Percentiles rank a stretch among this genome's conserved stretches.
Conservation (phyloP, 2,113 vertebrate genomes). For the Andinoacara biseriatus region DNA sequence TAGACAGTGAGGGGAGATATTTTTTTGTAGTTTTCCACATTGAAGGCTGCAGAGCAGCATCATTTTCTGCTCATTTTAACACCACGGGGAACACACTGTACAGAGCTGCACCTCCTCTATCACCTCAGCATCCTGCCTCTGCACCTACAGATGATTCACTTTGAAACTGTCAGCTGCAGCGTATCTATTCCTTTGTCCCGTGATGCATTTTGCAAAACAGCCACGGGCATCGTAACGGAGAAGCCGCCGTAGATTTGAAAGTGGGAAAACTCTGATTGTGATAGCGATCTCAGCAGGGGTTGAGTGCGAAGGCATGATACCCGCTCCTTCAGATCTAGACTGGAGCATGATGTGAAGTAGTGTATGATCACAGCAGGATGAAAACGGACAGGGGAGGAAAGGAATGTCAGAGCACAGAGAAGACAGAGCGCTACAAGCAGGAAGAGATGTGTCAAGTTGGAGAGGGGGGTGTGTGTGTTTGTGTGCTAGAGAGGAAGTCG, state of each 20-base stretch:
- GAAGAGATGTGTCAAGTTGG: conserved; percentile 24
- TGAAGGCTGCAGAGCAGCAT: conserved; percentile 29
- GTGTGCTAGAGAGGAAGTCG: not conserved
- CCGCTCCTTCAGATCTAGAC: conserved; percentile 38
- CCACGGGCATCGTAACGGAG: conserved; percentile 26
- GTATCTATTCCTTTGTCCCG: conserved; percentile 23
- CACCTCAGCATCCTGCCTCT: conserved; percentile 59
- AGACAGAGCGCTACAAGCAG: not conserved
- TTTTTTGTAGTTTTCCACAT: not conserved
- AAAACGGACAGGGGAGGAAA: conserved; percentile 11
- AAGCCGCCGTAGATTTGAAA: conserved; percentile 14
- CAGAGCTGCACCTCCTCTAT: conserved; percentile 42
- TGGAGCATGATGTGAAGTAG: conserved; percentile 25
- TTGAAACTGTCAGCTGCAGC: not conserved
- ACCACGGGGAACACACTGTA: conserved; percentile 41
- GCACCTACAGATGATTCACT: conserved; percentile 58
- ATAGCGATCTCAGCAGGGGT: conserved; percentile 32
- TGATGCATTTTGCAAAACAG: conserved; percentile 46
- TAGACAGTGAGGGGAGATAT: conserved; percentile 34
- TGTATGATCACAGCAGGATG: conserved; percentile 51
- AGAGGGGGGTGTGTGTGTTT: conserved; percentile 20
- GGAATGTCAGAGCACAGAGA: conserved; percentile 21
- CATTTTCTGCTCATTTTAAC: conserved; percentile 37
- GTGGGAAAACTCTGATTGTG: conserved; percentile 12
- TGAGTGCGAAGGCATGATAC: conserved; percentile 34